These are phyloP conservation scores for Nyleta sp. DNA, from an alignment of 2,888 invertebrate genomes.

Conservation along the genomic window DNA sequence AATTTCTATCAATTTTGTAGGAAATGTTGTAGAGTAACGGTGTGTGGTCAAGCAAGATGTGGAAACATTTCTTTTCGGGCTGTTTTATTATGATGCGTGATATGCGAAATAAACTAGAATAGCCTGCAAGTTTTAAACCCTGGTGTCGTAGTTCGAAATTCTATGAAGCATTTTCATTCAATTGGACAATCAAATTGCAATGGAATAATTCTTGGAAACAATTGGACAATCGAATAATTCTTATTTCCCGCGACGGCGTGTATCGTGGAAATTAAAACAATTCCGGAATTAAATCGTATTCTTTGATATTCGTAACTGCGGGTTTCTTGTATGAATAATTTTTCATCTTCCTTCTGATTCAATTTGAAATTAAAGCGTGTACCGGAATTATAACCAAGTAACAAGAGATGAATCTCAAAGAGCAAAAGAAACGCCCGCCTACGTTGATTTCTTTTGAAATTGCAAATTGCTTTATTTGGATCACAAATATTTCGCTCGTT, in stretches of 20 bases:
- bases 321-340: constrained; percentile 45
- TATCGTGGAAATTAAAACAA: constrained; percentile 39
- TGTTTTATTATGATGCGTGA: too few relatives aligned
- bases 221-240: constrained; percentile 23
- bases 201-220: too few relatives aligned
- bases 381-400: constrained; percentile 43
- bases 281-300: constrained; percentile 42
- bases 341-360: constrained; percentile 49
- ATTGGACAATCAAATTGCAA: too few relatives aligned
- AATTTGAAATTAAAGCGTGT: constrained; percentile 53
- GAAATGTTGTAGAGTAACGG: too few relatives aligned
- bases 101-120: too few relatives aligned
- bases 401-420: constrained; percentile 57
- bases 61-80: too few relatives aligned
- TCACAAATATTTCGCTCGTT: constrained; percentile 38
- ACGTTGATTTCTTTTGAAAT: constrained; percentile 39
- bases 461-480: constrained; percentile 52
- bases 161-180: too few relatives aligned
- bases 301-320: constrained; percentile 55
- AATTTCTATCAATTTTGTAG: too few relatives aligned
- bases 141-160: too few relatives aligned
- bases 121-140: too few relatives aligned
- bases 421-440: constrained; percentile 20
- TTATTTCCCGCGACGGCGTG: constrained; percentile 19
- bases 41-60: too few relatives aligned